A percentile compares a stretch with the other conserved stretches of the same genome.
These are phyloP conservation scores for Oligia strigilis DNA, from an alignment of 2,888 invertebrate species.

Conservation along the genomic window DNA sequence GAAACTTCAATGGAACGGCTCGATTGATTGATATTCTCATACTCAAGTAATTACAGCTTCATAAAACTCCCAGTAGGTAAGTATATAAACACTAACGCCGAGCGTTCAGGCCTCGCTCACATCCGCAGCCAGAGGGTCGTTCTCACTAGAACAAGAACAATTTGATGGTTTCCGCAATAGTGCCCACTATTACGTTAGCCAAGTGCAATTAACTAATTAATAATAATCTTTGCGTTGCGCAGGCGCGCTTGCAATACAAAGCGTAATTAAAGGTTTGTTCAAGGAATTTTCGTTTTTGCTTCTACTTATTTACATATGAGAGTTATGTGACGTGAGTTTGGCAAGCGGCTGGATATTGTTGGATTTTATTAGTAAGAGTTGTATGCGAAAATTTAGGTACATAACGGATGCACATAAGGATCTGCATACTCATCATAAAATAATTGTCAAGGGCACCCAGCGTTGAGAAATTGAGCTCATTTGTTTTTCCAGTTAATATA, in stretches of 20 bases:
- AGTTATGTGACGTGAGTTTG: conserved; percentile 44
- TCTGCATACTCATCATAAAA: not conserved
- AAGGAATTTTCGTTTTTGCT: conserved; percentile 72
- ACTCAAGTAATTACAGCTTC: conserved; percentile 17
- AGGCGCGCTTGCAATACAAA: conserved; percentile 73
- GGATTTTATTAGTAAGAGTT: conserved; percentile 18
- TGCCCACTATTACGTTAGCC: conserved; percentile 73
- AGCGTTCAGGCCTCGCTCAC: conserved; percentile 79
- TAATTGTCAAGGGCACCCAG: not conserved
- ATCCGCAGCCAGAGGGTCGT: conserved; percentile 88
- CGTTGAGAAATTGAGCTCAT: not conserved
- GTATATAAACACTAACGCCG: conserved; percentile 20
- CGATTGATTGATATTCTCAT: conserved; percentile 18
- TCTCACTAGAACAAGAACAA: conserved; percentile 85
- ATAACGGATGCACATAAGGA: not conserved
- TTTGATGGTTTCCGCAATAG: conserved; percentile 83
- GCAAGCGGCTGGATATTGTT: conserved; percentile 27
- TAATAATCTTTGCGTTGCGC: conserved; percentile 74
- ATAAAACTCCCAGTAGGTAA: conserved; percentile 18
- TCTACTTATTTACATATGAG: conserved; percentile 54
- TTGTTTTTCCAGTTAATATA: not conserved
- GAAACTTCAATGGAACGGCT: not conserved
- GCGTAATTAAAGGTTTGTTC: conserved; percentile 72
- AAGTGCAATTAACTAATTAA: conserved; percentile 77
- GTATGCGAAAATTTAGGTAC: conserved; percentile 1